Evolutionary conservation across 2,888 invertebrate genomes (phyloP), one percentile per base, ranked within the genome.

Genomic region (Acleris literana): DNA sequence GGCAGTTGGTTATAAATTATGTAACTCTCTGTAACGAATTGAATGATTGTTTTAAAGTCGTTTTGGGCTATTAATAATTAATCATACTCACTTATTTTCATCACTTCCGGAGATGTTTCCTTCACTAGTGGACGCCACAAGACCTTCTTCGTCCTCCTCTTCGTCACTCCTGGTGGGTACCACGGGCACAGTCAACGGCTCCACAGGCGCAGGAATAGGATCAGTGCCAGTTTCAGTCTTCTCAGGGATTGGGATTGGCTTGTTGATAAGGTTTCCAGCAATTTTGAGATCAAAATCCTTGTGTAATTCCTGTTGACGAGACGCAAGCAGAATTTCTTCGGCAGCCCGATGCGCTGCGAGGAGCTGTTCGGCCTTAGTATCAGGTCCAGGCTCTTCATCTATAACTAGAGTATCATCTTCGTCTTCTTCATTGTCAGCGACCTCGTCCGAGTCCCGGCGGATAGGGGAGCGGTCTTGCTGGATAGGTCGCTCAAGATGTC

Each of bases 41-140:
- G 39, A 39, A 22, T 6, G 6, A 3, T 44, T 1, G 5, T 25
- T 17, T 17, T 20, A 9, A 39, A 3, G 33, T 39, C 33, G 11
- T 39, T 39, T 2, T 11, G 13, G 11, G 11, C 9, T 39, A 13
- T 9, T 39, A 9, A 5, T 51, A 16, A 11, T 55, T 1, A 7
- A 33, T 57, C 46, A 44, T 71, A 92, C 93, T 92, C 85, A 95
- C 95, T 94, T 94, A 82, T 95, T 96, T 82, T 97, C 97, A 83
- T 97, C 97, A 70, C 96, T 96, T 70, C 97, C 97, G 16, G 97
- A 96, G 76, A 95, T 95, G 77, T 96, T 97, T 75, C 96, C 96
- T 83, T 97, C 97, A 74, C 97, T 97, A 16, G 96, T 96, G 6
- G 96, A 96, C 52, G 95, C 95, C 3, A 97, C 97, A 0, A 97